Evolutionary conservation across 2,888 invertebrate species (phyloP).

Genomic region (Scaptomyza reducta): DNA sequence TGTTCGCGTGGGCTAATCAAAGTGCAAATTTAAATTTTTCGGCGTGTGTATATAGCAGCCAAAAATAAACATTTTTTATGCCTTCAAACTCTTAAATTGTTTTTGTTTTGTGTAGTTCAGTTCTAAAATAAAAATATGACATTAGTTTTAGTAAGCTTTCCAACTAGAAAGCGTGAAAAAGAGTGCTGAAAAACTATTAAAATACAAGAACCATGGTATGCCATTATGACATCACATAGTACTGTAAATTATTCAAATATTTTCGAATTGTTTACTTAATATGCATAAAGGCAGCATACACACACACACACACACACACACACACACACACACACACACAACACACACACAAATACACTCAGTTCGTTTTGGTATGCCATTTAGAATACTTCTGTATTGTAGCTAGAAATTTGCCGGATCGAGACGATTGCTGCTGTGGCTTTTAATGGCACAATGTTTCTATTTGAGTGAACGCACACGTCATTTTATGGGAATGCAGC

Average conservation of each 20-base stretch:
- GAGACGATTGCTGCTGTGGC: conserved; percentile 39
- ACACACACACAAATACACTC: conserved; percentile 13
- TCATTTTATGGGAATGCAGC: conserved; percentile 69
- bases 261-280: conserved; percentile 57
- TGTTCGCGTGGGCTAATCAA: conserved; percentile 31
- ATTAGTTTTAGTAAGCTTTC: neutral
- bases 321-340: conserved; percentile 10
- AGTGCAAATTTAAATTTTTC: conserved; percentile 33
- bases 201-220: conserved; percentile 22
- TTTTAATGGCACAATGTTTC: conserved; percentile 67
- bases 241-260: conserved; percentile 73
- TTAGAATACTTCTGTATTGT: conserved; percentile 35
- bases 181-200: conserved; percentile 36
- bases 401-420: conserved; percentile 42
- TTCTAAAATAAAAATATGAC: neutral
- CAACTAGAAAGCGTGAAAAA: conserved; percentile 56
- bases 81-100: conserved; percentile 1
- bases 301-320: conserved; percentile 1
- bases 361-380: conserved; percentile 42
- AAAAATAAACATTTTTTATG: conserved; percentile 11
- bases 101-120: conserved; percentile 23
- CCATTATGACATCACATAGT: conserved; percentile 76
- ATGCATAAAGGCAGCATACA: conserved; percentile 34
- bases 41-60: conserved; percentile 9
- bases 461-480: conserved; percentile 73